These are phyloP conservation scores for Selene dorsalis DNA, from an alignment of 2,797 vertebrate species.

Conservation along the genomic window DNA sequence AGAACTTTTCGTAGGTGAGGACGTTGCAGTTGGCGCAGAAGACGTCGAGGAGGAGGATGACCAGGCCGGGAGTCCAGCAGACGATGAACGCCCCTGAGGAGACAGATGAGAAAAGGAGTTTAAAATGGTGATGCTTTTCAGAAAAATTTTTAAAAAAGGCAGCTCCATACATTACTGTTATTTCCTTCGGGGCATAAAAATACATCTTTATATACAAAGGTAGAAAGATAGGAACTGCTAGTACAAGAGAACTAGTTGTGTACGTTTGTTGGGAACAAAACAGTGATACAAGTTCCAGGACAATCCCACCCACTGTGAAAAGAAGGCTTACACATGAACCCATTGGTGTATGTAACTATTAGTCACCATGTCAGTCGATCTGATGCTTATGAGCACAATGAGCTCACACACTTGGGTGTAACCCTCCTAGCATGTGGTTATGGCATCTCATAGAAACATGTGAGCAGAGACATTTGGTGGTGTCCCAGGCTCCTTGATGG, in stretches of 20 bases:
- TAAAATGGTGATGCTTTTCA: not conserved
- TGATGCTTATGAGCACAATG: not conserved
- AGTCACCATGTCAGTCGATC: not conserved
- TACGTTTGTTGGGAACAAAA: not conserved
- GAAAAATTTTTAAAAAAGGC: not conserved
- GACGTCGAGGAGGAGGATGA: slow-evolving; percentile 94
- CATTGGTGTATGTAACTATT: not conserved
- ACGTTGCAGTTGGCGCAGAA: slow-evolving; percentile 93
- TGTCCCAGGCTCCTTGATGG: not conserved
- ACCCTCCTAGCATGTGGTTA: not conserved
- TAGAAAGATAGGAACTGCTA: no score
- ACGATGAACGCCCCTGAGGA: slow-evolving; percentile 94
- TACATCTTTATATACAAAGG: not conserved
- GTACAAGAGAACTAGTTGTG: not conserved
- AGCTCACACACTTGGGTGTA: not conserved
- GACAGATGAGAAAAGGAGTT: slow-evolving; percentile 8
- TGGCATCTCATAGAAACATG: not conserved
- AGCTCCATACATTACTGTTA: not conserved
- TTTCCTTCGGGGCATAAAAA: not conserved
- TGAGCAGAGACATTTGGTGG: not conserved
- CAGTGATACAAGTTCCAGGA: not conserved
- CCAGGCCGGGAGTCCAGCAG: slow-evolving; percentile 98
- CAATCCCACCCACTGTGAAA: not conserved
- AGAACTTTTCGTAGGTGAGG: slow-evolving; percentile 96
- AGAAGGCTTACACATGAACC: not conserved